Conservation (phyloP, 2,888 invertebrate species). For the Agrochola circellaris region DNA sequence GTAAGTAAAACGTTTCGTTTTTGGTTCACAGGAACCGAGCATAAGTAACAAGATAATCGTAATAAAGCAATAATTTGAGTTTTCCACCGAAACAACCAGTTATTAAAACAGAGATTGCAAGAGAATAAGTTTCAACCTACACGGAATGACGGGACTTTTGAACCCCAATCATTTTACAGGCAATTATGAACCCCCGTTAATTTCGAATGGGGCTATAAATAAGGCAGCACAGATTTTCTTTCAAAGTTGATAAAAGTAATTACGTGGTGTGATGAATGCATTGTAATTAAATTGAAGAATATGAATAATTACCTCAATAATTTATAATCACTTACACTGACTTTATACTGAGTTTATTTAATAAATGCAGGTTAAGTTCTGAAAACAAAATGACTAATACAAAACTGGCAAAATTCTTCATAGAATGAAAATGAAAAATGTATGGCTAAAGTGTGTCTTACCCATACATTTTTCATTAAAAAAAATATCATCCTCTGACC, state of each 20-base stretch:
- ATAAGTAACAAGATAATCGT: too few relatives aligned
- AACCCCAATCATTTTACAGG: conserved; percentile 52
- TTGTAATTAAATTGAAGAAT: background rate
- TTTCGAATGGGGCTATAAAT: conserved; percentile 44
- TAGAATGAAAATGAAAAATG: too few relatives aligned
- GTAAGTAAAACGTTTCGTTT: too few relatives aligned
- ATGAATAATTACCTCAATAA: background rate
- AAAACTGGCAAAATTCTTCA: background rate
- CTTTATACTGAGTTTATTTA: background rate
- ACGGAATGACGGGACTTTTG: conserved; percentile 34
- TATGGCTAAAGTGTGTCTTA: too few relatives aligned
- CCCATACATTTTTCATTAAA: background rate
- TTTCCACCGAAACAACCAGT: background rate
- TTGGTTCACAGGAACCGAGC: too few relatives aligned
- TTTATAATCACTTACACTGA: background rate
- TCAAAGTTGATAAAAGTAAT: conserved; percentile 36
- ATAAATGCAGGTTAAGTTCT: background rate
- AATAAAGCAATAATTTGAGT: background rate
- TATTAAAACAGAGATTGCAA: conserved; percentile 10
- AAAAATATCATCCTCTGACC: background rate
- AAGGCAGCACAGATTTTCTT: conserved; percentile 33
- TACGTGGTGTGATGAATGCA: conserved; percentile 19
- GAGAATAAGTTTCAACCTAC: conserved; percentile 18
- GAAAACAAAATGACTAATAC: background rate
- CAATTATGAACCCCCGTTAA: conserved; percentile 50